A percentile compares a stretch with the other conserved stretches of the same genome.
phyloP scores from a whole-genome alignment of 2,113 vertebrate genomes.

The Triplophysa tibetana region DNA sequence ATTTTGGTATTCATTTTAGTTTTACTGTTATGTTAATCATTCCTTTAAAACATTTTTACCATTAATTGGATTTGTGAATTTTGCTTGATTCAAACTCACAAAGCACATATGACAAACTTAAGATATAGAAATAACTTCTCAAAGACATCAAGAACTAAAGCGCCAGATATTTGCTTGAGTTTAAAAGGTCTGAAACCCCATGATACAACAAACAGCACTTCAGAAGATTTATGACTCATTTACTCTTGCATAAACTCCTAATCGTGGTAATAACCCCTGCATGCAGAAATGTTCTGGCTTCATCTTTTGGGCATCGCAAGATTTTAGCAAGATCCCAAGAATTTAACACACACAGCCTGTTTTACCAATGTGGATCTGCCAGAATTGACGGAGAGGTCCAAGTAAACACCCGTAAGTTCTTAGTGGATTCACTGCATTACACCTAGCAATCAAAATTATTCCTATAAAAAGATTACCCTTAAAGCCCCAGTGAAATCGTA shows the following conservation, averaged over 20 bases:
- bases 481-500: too few relatives aligned
- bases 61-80: too few relatives aligned
- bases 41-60: too few relatives aligned
- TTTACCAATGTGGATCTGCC: not conserved
- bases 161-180: not conserved
- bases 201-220: not conserved
- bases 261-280: not conserved
- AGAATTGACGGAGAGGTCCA: not conserved
- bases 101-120: too few relatives aligned
- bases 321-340: not conserved
- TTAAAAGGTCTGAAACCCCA: not conserved
- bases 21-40: too few relatives aligned
- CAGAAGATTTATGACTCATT: constrained; percentile 13
- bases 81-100: too few relatives aligned
- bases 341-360: not conserved
- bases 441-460: too few relatives aligned
- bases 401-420: not conserved
- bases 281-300: constrained; percentile 5
- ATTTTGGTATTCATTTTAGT: too few relatives aligned
- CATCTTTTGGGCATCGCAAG: not conserved
- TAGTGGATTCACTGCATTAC: too few relatives aligned
- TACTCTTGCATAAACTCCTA: constrained; percentile 2
- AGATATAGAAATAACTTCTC: not conserved
- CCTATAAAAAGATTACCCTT: too few relatives aligned
- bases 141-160: constrained; percentile 11